A percentile compares a stretch with the other conserved stretches of the same genome.
phyloP scores from a whole-genome alignment of 2,113 vertebrate species.

The Sigmodon hispidus region DNA sequence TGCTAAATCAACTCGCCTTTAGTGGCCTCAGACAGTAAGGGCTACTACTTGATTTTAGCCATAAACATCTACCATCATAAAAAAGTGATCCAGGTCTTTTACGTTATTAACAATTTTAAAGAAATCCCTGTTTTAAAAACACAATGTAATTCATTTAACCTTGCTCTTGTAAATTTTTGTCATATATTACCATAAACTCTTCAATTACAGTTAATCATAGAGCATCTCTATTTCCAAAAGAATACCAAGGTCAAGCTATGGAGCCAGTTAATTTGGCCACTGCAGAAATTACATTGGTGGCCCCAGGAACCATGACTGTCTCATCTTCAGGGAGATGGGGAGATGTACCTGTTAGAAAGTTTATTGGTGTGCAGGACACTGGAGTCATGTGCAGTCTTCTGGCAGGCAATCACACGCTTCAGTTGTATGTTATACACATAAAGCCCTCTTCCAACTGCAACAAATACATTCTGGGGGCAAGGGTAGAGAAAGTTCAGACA shows the following conservation, averaged over 20 bases:
- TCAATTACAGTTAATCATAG: not conserved
- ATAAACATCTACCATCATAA: not conserved
- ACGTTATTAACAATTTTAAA: not conserved
- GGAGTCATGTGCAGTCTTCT: constrained; percentile 95
- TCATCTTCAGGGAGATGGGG: constrained; percentile 6
- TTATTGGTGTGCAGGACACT: constrained; percentile 90
- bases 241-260: constrained; percentile 51
- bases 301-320: not conserved
- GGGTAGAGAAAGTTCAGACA: constrained; percentile 69
- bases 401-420: constrained; percentile 93
- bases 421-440: constrained; percentile 92
- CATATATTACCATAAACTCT: not conserved
- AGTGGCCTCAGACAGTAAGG: not conserved
- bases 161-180: not conserved
- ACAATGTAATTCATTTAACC: not conserved
- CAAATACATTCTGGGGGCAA: constrained; percentile 89
- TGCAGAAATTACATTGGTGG: not conserved
- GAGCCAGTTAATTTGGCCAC: constrained; percentile 14
- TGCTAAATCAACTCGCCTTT: not conserved
- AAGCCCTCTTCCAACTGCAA: constrained; percentile 95
- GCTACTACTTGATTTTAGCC: not conserved
- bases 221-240: not conserved
- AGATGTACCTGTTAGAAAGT: constrained; percentile 87
- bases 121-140: not conserved
- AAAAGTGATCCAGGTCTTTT: not conserved